phyloP scores from a whole-genome alignment of 2,113 vertebrate species.

The Oostethus manadensis region DNA sequence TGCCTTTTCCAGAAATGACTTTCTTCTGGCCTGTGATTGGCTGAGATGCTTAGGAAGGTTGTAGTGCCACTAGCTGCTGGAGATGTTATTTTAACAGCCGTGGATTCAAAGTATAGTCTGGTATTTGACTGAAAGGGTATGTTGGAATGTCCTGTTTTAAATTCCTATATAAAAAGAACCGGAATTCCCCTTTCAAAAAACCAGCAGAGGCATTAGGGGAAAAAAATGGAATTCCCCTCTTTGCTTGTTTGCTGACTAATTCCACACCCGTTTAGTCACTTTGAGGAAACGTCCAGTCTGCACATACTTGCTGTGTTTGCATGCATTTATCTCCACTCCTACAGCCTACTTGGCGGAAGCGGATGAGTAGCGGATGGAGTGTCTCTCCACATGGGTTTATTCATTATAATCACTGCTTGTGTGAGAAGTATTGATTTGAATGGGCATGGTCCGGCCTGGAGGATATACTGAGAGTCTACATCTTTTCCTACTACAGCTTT shows the following conservation, averaged over 20 bases:
- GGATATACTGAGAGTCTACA: too few species aligned
- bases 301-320: constrained; percentile 51
- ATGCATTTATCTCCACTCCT: constrained; percentile 27
- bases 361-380: constrained; percentile 29
- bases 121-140: background rate
- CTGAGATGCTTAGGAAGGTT: background rate
- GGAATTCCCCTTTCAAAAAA: background rate
- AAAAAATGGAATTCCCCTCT: constrained; percentile 6
- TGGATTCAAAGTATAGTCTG: too few species aligned
- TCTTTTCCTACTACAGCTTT: too few species aligned
- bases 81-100: too few species aligned
- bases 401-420: constrained; percentile 38
- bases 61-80: too few species aligned
- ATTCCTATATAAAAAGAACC: background rate
- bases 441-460: background rate
- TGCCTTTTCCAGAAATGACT: too few species aligned
- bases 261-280: constrained; percentile 39
- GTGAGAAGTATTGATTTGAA: constrained; percentile 37
- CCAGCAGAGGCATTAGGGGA: background rate
- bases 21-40: too few species aligned
- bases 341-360: constrained; percentile 8
- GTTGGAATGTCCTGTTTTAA: too few species aligned
- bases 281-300: constrained; percentile 31
- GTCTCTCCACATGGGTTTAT: constrained; percentile 26
- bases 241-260: constrained; percentile 7